Base-by-base conservation (phyloP, 2,797 vertebrate species). In the Falco berigora region DNA sequence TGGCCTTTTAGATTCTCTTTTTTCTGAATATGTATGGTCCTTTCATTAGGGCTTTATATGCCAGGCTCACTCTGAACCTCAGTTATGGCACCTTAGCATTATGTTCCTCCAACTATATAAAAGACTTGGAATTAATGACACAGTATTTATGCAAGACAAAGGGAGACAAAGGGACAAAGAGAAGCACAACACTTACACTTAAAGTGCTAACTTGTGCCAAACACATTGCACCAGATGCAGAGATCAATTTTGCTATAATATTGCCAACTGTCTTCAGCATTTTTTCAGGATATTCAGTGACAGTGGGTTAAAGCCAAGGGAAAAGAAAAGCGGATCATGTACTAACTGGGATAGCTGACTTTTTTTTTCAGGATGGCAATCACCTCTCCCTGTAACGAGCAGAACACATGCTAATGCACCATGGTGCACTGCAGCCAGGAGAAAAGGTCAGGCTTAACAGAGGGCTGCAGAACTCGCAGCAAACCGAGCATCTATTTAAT, bases 381-480 rank as follows among this genome's bases (percentile, higher is more conserved):
- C 0, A 1, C 58, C 53, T 94, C 81, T 91, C 22, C 4, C 49
- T 68, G 74, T 79, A 90, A 95, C 0, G 2, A 94, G 78, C 68
- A 50, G 49, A 95, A 90, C 61, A 94, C 92, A 89, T 61, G 92
- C 72, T 95, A 93, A 96, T 92, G 58, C 0, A 11, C 47, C 84
- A 50, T 0, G 1, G 68, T 42, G 64, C 81, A 55, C 2, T 86
- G 68, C 75, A 92, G 72, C 81, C 92, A 94, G 38, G 49, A 89
- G 91, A 68, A 94, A 95, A 96, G 96, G 95, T 95, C 92, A 94
- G 46, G 58, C 53, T 92, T 80, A 94, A 80, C 69, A 74, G 46
- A 86, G 85, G 80, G 58, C 36, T 83, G 64, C 46, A 82, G 80
- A 73, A 53, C 36, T n/a, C 13, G 0, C 81, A 90, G 81, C 68